Evolutionary conservation across 2,113 vertebrate species (phyloP), one percentile per base, ranked within the genome.

Genomic region (Notarius lentiginosus): DNA sequence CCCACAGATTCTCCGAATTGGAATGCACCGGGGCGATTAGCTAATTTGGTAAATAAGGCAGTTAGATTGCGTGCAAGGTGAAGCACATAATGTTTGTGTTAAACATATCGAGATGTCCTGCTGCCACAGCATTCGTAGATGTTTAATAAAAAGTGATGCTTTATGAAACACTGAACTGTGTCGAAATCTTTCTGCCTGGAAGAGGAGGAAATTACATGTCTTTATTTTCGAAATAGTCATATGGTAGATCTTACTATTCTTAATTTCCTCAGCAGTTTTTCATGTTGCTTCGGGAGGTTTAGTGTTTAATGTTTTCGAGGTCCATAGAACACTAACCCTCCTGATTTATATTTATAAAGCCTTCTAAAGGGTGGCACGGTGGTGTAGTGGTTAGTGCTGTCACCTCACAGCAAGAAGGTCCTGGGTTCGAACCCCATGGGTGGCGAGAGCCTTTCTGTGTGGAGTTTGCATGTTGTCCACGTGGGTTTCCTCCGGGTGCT

Each of bases 11-110:
- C 94, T 93, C 93, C 93, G 91, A 94, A 94, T 94, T 96, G 96
- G 94, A 95, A 95, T 95, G 95, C 93, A 94, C 85, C 72, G 34
- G 93, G 93, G 94, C 96, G 95, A 96, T 96, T 96, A 95, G 93
- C 93, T 95, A 93, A 95, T 96, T 95, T 95, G 91, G 95, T 96
- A 96, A 96, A 95, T 95, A 95, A 94, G 95, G 95, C 94, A 95
- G 94, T 94, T 92, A 94, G 93, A 93, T 96, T 92, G 94, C 92
- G 95, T 95, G 95, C 94, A 93, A 94, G 95, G 76, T 93, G 94
- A 95, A 92, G 92, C 94, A 92, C 95, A 94, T 90, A 91, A 92
- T 89, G 85, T 92, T 93, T n/a, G 91, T 92, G 94, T 93, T 92
- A 91, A 92, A 89, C 86, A 89, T 87, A 90, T 92, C 89, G 91